Evolutionary conservation across 2,113 vertebrate species (phyloP), one percentile per base, ranked within the genome.

Genomic region (Cebus imitator): DNA sequence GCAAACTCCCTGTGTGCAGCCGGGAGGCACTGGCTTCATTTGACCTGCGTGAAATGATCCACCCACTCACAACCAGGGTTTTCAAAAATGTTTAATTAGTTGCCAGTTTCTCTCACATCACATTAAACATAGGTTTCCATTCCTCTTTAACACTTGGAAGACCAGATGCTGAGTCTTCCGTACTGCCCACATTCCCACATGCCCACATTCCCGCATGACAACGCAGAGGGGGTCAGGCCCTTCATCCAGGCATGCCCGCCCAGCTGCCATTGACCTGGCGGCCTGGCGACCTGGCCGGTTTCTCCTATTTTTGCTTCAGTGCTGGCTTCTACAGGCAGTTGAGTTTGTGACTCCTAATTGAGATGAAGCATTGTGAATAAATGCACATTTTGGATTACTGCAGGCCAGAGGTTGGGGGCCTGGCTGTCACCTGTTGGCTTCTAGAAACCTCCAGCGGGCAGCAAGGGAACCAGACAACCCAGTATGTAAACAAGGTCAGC

Each of bases 171-270:
- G 73, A 78, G 43, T 30, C 43, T 32, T 30, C 21, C 5, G 1
- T 2, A 0, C 2, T 32, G 52, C 27, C 55, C 70, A 68, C 45
- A 40, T 40, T 40, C 37, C 37, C 37, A 2, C 37, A 40, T 40
- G 17, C 27, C 55, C 70, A 68, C 45, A 40, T 40, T 40, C 37
- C 37, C 37, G 37, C 37, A 40, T 40, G 17, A n/a, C 9, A 72
- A 6, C 21, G 80, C 1, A 1, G 23, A 10, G 35, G 43, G 72
- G 18, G 37, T 37, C n/a, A 8, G 21, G 17, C 13, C 64, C 58
- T n/a, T 58, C 20, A 30, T 0, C n/a, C 3, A 1, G n/a, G 17
- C 11, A 5, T 9, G 25, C 9, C 0, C 3, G 23, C 35, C 23
- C 6, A 1, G 30, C 0, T 12, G 43, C 52, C 48, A 10, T 3